Base-by-base conservation (phyloP, 2,797 vertebrate species). In the Halcyon chelicuti region DNA sequence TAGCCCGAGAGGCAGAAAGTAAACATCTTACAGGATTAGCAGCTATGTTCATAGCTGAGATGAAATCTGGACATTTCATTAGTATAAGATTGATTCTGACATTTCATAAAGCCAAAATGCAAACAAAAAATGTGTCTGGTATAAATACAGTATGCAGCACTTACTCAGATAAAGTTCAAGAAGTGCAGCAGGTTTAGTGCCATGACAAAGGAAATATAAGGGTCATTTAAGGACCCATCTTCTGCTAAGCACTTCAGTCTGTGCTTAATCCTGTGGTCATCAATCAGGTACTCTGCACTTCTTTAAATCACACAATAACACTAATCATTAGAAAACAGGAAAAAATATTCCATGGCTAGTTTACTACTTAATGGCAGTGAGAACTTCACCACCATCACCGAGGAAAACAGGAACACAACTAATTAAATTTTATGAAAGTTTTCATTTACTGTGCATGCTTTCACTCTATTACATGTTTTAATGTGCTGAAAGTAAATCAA, bases 61-160 rank as follows among this genome's bases (percentile, higher is more conserved):
- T 95, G 94, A 96, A 97, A 97, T 96, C 85, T 95, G 91, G 92
- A 90, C 82, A 94, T 97, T 97, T 98, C 93, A 97, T 96, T 95
- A 97, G 90, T 94, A 31, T 94, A 95, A 97, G 96, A 95, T 90
- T 78, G 96, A 92, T 91, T 79, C 91, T 98, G 96, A 97, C 94
- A 98, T 97, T 97, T 98, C 92, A 66, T 79, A 95, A 97, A 97
- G 95, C 92, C 97, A 88, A 96, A 96, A 97, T 86, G 85, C 93
- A 98, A 98, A 98, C 93, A 97, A 95, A 96, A 95, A 87, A 91
- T 86, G 79, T 92, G 94, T 93, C 90, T 92, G 93, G 93, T 86
- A 95, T 82, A 96, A 94, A 93, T 83, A 94, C 86, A 86, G 95
- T 92, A 92, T 75, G 84, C 71, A 26, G 95, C 86, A 93, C 78